Evolutionary conservation across 1,140 invertebrate species (phyloP), one percentile per base, ranked within the genome.

Genomic region (Chironomus tepperi): DNA sequence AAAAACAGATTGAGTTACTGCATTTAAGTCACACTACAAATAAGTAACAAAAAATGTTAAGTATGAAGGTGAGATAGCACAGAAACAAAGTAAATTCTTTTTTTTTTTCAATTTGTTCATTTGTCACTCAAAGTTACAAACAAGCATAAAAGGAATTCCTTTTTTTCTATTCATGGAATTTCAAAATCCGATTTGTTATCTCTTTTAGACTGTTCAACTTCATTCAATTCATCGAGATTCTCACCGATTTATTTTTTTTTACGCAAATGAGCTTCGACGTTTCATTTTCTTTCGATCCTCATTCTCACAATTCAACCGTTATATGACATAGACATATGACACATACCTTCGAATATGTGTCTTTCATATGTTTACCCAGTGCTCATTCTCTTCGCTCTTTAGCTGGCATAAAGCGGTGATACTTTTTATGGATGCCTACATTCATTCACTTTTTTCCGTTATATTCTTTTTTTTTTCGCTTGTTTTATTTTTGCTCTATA

Each of bases 371-470:
- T 57, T 57, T 57, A 57, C 47, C n/a, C 24, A 34, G 24, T 5
- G n/a, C 47, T 57, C 12, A 57, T 57, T 57, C 47, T 57, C n/a
- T 15, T 57, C 47, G n/a, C 12, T 47, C 43, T 47, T 9, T 47
- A 15, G 47, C 47, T n/a, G 47, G 47, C 47, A 57, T 57, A 57
- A 34, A 57, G 47, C 47, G n/a, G 8, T 57, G 47, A 57, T 57
- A 57, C 47, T 57, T 57, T n/a, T 57, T 57, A 57, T 57, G 47
- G 12, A 57, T 57, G 47, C 47, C 47, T 57, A 57, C 47, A 57
- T 57, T 57, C 47, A 57, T 57, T 57, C 47, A 57, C 47, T 57
- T 57, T 57, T 57, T 57, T 57, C 47, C 47, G 47, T 57, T 57
- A 57, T 57, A 57, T 57, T 57, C 24, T 34, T 34, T 34, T 34